These are phyloP conservation scores for Brachynemurus nebulosus DNA, from an alignment of 2,888 invertebrate genomes.

Conservation along the genomic window DNA sequence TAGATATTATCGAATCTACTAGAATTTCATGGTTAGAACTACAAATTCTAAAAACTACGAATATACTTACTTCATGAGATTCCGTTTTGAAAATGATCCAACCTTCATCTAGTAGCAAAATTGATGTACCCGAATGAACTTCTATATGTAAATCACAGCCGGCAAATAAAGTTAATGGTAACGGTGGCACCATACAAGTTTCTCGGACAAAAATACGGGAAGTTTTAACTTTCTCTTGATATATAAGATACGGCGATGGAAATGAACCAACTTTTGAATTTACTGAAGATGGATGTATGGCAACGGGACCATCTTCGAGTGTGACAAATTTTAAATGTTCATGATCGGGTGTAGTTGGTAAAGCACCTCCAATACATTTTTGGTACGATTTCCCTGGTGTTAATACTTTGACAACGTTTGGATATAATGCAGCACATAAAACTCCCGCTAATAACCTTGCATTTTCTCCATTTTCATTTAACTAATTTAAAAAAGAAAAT, in stretches of 20 bases:
- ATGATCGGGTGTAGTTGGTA: constrained; percentile 54
- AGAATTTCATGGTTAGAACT: too few relatives aligned
- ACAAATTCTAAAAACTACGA: too few relatives aligned
- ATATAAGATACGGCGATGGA: constrained; percentile 62
- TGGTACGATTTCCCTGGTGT: constrained; percentile 67
- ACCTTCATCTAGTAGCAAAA: constrained; percentile 60
- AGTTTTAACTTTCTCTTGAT: constrained; percentile 73
- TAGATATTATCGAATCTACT: too few relatives aligned
- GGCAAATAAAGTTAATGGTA: constrained; percentile 57
- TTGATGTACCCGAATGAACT: constrained; percentile 56
- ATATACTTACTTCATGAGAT: constrained; percentile 56
- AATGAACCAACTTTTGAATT: constrained; percentile 51
- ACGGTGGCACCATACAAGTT: constrained; percentile 64
- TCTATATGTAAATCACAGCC: constrained; percentile 62
- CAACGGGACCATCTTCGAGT: constrained; percentile 51
- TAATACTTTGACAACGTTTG: constrained; percentile 74
- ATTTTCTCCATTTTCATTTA: constrained; percentile 63
- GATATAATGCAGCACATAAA: constrained; percentile 84
- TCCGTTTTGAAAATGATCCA: constrained; percentile 73
- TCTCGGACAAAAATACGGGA: constrained; percentile 65
- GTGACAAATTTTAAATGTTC: constrained; percentile 63
- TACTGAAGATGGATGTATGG: constrained; percentile 63
- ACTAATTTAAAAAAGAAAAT: constrained; percentile 36
- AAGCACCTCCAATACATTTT: constrained; percentile 57
- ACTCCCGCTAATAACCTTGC: constrained; percentile 64